Evolutionary conservation across 2,888 invertebrate genomes (phyloP).

Genomic region (Graphium colonna): DNA sequence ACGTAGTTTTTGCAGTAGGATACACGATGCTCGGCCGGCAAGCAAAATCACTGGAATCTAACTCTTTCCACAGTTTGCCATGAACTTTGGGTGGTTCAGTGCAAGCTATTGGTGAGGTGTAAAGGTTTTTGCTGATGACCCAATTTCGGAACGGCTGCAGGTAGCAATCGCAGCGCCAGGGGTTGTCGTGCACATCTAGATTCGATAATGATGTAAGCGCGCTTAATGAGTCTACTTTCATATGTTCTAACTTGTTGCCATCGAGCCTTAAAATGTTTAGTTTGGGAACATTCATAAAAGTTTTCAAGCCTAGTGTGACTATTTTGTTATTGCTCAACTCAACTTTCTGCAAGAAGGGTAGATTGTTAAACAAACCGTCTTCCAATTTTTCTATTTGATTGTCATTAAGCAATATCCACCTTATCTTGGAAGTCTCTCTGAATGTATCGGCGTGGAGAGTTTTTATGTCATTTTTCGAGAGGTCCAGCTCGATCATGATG

Average conservation of each 20-base stretch:
- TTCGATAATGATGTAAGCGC: constrained; percentile 84
- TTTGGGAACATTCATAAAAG: constrained; percentile 85
- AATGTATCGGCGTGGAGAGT: constrained; percentile 85
- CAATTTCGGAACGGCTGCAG: constrained; percentile 89
- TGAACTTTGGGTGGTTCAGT: constrained; percentile 84
- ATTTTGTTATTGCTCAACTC: constrained; percentile 88
- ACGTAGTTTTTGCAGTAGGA: constrained; percentile 78
- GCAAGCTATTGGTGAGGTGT: constrained; percentile 87
- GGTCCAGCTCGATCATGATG: constrained; percentile 90
- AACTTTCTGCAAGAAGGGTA: constrained; percentile 87
- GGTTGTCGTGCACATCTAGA: constrained; percentile 88
- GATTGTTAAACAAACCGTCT: constrained; percentile 87
- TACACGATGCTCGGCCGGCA: constrained; percentile 88
- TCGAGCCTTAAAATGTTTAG: constrained; percentile 85
- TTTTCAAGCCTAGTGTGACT: constrained; percentile 83
- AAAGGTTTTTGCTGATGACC: constrained; percentile 85
- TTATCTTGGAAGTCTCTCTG: constrained; percentile 83
- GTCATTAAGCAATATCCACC: constrained; percentile 86
- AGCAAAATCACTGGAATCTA: constrained; percentile 87
- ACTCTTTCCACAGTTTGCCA: constrained; percentile 86
- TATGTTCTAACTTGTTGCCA: constrained; percentile 85
- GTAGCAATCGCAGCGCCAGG: constrained; percentile 94
- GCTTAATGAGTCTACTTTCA: constrained; percentile 83
- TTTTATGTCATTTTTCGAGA: constrained; percentile 86
- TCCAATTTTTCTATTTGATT: constrained; percentile 87